Percentiles rank a stretch among this genome's conserved stretches.
These are phyloP conservation scores for Urosaurus nigricauda DNA, from an alignment of 2,797 vertebrate species.

Conservation along the genomic window DNA sequence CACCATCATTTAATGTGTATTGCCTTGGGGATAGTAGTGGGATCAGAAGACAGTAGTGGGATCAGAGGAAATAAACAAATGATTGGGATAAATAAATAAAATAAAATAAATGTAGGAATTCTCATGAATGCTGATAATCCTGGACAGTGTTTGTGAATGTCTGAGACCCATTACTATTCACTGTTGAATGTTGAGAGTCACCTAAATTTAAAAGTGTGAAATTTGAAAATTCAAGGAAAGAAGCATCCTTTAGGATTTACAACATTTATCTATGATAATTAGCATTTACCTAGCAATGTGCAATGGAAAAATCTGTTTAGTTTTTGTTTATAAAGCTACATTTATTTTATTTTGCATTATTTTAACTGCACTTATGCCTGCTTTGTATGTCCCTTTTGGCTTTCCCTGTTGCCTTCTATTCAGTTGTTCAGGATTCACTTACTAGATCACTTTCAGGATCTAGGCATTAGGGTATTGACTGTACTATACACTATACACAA, in stretches of 20 bases:
- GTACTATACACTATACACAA: no score
- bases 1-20: not conserved
- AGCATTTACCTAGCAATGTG: not conserved
- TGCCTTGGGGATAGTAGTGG: no score
- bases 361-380: not conserved
- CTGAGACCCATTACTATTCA: not conserved
- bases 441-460: no score
- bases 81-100: no score
- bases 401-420: not conserved
- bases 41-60: no score
- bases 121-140: not conserved
- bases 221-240: not conserved
- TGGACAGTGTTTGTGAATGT: not conserved
- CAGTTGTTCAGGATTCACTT: no score
- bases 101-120: not conserved
- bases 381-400: not conserved
- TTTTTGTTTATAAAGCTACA: not conserved
- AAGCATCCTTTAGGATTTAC: not conserved
- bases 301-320: not conserved
- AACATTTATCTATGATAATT: not conserved
- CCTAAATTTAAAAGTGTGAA: not conserved
- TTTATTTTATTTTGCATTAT: not conserved
- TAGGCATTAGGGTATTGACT: no score
- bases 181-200: not conserved
- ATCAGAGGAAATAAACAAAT: no score